phyloP scores from a whole-genome alignment of 2,888 invertebrate genomes.

The Taenaris catops region DNA sequence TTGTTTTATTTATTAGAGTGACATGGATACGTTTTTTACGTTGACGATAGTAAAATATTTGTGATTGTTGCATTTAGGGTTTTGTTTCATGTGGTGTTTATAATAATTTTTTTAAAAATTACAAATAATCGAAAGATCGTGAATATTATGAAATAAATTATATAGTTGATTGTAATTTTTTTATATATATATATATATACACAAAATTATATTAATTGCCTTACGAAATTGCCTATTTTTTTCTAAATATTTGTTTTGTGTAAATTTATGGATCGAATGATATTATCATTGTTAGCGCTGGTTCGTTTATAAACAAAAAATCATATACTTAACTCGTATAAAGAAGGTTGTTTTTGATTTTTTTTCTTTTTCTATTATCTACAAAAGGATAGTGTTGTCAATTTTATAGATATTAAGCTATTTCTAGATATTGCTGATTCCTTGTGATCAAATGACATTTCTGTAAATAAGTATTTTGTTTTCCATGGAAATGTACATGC shows the following conservation, averaged over 20 bases:
- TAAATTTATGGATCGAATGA: constrained; percentile 15
- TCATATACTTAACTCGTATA: constrained; percentile 9
- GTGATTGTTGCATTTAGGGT: constrained; percentile 23
- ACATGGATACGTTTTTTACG: no score
- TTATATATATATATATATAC: neutral
- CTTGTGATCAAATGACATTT: constrained; percentile 36
- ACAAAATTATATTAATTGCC: neutral
- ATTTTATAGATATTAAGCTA: constrained; percentile 6
- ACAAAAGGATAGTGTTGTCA: constrained; percentile 11
- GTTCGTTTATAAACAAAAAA: constrained; percentile 17
- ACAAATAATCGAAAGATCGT: constrained; percentile 2
- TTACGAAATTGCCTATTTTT: constrained; percentile 2
- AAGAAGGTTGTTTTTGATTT: constrained; percentile 17
- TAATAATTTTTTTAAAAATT: no score
- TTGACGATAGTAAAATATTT: no score
- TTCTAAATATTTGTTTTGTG: constrained; percentile 19
- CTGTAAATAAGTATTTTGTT: constrained; percentile 32
- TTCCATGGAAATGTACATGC: constrained; percentile 15
- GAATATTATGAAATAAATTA: constrained; percentile 4
- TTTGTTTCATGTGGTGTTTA: constrained; percentile 14
- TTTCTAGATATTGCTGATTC: constrained; percentile 22
- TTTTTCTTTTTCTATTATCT: constrained; percentile 14
- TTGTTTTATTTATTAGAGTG: no score
- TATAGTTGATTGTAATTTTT: constrained; percentile 1
- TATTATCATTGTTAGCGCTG: constrained; percentile 19